Conservation (phyloP, 2,888 invertebrate species). For the Lasioglossum calceatum region DNA sequence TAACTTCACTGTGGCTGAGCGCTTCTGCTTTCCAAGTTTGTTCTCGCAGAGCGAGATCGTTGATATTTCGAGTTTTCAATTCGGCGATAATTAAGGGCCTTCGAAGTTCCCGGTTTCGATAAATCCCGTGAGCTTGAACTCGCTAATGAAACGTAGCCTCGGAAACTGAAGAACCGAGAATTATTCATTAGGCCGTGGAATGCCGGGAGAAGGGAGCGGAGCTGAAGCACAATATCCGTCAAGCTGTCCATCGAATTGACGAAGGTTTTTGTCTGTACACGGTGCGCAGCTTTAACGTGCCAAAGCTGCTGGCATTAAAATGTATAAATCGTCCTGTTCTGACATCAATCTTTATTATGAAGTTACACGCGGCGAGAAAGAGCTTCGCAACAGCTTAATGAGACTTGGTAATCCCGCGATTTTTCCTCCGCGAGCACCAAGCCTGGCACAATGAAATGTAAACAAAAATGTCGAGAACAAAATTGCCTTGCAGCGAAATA, state of each 20-base stretch:
- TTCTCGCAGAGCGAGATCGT: neutral
- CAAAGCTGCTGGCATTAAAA: constrained; percentile 8
- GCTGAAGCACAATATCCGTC: constrained; percentile 22
- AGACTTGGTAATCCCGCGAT: neutral
- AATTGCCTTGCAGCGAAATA: neutral
- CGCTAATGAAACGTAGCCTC: neutral
- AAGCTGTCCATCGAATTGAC: constrained; percentile 35
- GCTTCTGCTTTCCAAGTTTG: neutral
- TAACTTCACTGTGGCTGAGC: neutral
- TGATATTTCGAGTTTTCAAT: neutral
- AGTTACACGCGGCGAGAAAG: neutral
- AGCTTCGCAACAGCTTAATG: neutral
- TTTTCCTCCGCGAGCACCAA: neutral
- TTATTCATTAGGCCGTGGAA: neutral
- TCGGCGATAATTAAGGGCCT: neutral
- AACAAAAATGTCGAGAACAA: neutral
- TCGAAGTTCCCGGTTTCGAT: neutral
- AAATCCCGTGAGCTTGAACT: neutral
- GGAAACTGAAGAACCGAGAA: neutral
- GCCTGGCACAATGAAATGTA: neutral
- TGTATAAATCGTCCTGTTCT: neutral
- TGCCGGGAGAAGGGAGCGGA: neutral
- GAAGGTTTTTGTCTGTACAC: neutral
- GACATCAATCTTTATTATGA: neutral
- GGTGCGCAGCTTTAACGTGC: neutral